These are phyloP conservation scores for Sciaenops ocellatus DNA, from an alignment of 2,797 vertebrate genomes.

Conservation along the genomic window DNA sequence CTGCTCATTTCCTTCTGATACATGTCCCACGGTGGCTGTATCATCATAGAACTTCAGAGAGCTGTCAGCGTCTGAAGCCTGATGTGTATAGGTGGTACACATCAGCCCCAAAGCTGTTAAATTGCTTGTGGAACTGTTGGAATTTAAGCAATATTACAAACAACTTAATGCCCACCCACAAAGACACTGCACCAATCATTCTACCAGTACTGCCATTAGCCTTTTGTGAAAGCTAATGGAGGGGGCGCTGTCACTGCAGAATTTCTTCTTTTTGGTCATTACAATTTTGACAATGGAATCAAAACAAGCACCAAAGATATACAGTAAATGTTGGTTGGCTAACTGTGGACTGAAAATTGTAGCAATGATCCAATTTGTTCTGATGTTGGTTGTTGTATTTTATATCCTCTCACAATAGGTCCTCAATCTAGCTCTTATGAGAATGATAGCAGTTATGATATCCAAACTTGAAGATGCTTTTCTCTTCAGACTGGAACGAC, in stretches of 20 bases:
- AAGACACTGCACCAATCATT: background rate
- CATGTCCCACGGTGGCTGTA: too few species aligned
- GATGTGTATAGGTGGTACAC: too few species aligned
- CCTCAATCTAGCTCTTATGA: background rate
- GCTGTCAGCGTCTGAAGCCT: too few species aligned
- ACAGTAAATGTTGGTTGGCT: too few species aligned
- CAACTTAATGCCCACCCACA: background rate
- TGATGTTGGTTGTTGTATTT: background rate
- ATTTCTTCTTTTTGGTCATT: too few species aligned
- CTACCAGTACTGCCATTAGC: background rate
- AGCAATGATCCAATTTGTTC: background rate
- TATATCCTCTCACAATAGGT: background rate
- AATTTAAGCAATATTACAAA: background rate
- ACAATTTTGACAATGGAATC: background rate
- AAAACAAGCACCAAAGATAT: background rate
- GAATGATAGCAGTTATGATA: background rate
- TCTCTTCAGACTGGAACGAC: constrained; percentile 31
- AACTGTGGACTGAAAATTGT: background rate
- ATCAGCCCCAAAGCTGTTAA: background rate
- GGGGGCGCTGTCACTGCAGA: background rate
- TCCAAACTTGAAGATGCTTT: background rate
- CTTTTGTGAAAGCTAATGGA: background rate
- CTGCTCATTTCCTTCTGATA: too few species aligned
- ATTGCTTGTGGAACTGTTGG: background rate
- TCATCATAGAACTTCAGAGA: too few species aligned